phyloP scores from a whole-genome alignment of 2,113 vertebrate species.

The Plecturocebus donacophilus region DNA sequence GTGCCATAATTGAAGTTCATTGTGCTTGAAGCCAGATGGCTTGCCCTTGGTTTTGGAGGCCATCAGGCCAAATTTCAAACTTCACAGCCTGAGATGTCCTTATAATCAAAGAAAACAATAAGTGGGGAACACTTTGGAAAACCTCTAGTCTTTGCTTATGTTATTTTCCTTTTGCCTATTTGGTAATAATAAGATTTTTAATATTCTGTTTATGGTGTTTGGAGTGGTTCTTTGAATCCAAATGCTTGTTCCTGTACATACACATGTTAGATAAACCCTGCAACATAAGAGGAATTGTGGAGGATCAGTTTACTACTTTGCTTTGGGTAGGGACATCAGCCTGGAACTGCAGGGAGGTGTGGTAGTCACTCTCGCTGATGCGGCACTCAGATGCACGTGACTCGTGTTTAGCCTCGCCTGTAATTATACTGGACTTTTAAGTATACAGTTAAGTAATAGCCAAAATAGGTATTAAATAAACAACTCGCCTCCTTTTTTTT shows the following conservation, averaged over 20 bases:
- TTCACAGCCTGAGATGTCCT: conserved; percentile 64
- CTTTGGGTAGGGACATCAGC: not conserved
- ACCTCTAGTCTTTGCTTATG: conserved; percentile 56
- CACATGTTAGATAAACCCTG: not conserved
- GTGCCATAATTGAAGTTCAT: conserved; percentile 60
- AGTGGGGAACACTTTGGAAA: conserved; percentile 75
- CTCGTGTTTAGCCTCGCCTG: not conserved
- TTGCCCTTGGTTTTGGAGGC: conserved; percentile 69
- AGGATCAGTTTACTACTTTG: not conserved
- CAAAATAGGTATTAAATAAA: conserved; percentile 26
- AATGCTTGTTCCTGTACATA: conserved; percentile 31
- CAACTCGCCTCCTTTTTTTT: not conserved
- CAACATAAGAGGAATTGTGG: not conserved
- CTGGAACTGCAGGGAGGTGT: too few species aligned
- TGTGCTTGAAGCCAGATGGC: conserved; percentile 59
- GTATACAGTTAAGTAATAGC: not conserved
- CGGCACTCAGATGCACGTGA: not conserved
- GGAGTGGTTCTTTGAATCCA: conserved; percentile 18
- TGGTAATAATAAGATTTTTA: conserved; percentile 65
- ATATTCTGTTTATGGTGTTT: not conserved
- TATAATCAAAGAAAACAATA: conserved; percentile 64
- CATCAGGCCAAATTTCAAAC: conserved; percentile 70
- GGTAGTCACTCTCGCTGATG: not conserved
- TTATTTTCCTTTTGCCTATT: conserved; percentile 63
- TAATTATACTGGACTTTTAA: not conserved